These are phyloP conservation scores for Leucoraja ocellata DNA, from an alignment of 2,797 vertebrate species.

Conservation along the genomic window DNA sequence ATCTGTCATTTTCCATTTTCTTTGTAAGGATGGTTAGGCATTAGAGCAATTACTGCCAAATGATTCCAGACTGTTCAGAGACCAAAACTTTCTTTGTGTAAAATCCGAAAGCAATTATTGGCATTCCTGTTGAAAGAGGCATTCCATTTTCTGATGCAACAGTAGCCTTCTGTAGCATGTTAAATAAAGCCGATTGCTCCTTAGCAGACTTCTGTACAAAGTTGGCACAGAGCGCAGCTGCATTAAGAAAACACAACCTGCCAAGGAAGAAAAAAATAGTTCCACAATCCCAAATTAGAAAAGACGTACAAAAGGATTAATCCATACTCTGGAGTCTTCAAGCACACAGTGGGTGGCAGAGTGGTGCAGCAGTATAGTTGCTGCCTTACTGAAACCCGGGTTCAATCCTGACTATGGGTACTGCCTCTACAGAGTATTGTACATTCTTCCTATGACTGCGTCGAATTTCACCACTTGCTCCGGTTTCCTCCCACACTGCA, in stretches of 20 bases:
- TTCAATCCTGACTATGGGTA: too few relatives aligned
- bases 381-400: too few relatives aligned
- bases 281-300: constrained; percentile 52
- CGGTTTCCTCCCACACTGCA: too few relatives aligned
- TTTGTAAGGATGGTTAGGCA: constrained; percentile 50
- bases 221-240: constrained; percentile 43
- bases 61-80: constrained; percentile 54
- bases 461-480: too few relatives aligned
- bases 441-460: too few relatives aligned
- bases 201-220: constrained; percentile 56
- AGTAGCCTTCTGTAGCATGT: constrained; percentile 59
- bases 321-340: constrained; percentile 56
- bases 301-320: constrained; percentile 55
- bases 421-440: too few relatives aligned
- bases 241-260: constrained; percentile 47
- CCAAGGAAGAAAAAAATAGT: constrained; percentile 45
- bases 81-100: constrained; percentile 56
- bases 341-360: too few relatives aligned
- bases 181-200: constrained; percentile 55
- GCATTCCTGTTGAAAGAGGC: constrained; percentile 56
- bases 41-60: constrained; percentile 57
- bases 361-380: too few relatives aligned
- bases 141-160: constrained; percentile 62
- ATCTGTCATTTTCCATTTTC: constrained; percentile 53
- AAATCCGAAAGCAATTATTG: constrained; percentile 60